These are phyloP conservation scores for Drosophila mimetica DNA, from an alignment of 2,888 invertebrate species.

Conservation along the genomic window DNA sequence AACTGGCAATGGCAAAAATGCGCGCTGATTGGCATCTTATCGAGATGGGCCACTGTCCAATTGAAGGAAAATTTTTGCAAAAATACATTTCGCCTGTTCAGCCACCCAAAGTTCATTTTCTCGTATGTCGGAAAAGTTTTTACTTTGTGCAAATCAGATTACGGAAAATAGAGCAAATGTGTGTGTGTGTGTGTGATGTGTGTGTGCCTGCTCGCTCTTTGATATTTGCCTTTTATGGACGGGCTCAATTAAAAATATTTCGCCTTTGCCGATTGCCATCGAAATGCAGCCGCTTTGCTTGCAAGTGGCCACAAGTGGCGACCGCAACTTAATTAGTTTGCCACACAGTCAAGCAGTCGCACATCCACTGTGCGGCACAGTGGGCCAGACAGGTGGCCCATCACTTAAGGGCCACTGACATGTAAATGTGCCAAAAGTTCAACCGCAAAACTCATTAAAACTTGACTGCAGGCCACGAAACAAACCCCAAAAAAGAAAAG, in stretches of 20 bases:
- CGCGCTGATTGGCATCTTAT: slow-evolving; percentile 84
- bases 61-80: slow-evolving; percentile 81
- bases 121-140: slow-evolving; percentile 44
- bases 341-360: slow-evolving; percentile 10
- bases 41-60: slow-evolving; percentile 84
- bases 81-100: slow-evolving; percentile 72
- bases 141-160: slow-evolving; percentile 69
- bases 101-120: slow-evolving; percentile 65
- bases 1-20: slow-evolving; percentile 58
- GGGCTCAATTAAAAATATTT: slow-evolving; percentile 74
- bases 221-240: slow-evolving; percentile 62
- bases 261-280: slow-evolving; percentile 59
- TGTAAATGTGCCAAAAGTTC: slow-evolving; percentile 82
- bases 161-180: slow-evolving; percentile 49
- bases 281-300: slow-evolving; percentile 42
- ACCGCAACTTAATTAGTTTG: slow-evolving; percentile 70
- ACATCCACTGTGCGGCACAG: slow-evolving; percentile 5
- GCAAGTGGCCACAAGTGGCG: slow-evolving; percentile 31
- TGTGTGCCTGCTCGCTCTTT: slow-evolving; percentile 45
- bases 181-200: slow-evolving; percentile 21
- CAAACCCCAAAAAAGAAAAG: slow-evolving; percentile 3
- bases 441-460: slow-evolving; percentile 75
- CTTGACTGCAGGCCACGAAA: slow-evolving; percentile 53
- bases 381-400: slow-evolving; percentile 69
- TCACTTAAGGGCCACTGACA: slow-evolving; percentile 75